Conservation (phyloP, 2,113 vertebrate genomes). For the Irena cyanogastra region DNA sequence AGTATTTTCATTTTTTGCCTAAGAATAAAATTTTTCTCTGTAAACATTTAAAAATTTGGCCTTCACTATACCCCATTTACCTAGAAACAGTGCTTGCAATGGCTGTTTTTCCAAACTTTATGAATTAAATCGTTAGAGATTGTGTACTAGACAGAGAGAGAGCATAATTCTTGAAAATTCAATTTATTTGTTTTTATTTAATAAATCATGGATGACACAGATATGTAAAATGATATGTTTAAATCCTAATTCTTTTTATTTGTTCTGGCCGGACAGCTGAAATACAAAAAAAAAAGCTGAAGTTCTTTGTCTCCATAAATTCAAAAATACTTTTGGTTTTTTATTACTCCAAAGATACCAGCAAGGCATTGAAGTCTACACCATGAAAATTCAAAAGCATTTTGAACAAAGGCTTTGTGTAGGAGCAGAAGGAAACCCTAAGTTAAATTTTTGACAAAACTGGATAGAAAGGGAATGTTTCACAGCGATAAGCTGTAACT, state of each 20-base stretch:
- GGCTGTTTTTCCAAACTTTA: not conserved
- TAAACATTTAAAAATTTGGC: not conserved
- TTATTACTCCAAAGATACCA: not conserved
- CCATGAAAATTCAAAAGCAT: not conserved
- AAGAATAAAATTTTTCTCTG: not conserved
- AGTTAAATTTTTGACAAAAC: not conserved
- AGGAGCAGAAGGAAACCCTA: not conserved
- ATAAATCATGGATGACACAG: not conserved
- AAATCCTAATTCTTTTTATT: not conserved
- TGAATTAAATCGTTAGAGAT: not conserved
- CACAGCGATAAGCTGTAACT: not conserved
- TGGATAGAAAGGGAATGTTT: not conserved
- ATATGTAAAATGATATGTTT: not conserved
- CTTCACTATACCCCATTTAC: not conserved
- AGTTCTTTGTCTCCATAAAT: not conserved
- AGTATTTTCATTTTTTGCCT: not conserved
- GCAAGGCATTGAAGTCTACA: not conserved
- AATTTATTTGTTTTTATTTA: not conserved
- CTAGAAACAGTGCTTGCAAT: not conserved
- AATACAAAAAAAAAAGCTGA: not conserved
- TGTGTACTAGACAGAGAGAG: not conserved
- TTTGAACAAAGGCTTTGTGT: not conserved
- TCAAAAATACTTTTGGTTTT: not conserved
- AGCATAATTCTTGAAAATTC: not conserved
- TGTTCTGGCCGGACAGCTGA: not conserved